Evolutionary conservation across 2,113 vertebrate species (phyloP).

Genomic region (Piaya cayana): DNA sequence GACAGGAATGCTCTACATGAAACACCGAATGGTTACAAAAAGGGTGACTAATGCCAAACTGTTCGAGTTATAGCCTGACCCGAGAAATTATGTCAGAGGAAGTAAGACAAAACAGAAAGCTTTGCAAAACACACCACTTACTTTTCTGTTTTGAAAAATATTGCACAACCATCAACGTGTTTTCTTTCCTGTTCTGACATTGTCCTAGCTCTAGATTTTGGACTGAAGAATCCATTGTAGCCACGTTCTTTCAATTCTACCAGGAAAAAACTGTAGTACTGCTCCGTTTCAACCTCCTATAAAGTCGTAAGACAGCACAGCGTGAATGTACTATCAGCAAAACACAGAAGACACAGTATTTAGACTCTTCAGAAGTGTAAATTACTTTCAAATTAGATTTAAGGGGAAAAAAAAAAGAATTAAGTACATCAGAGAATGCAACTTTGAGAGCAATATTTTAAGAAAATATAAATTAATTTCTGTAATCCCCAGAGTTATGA

Average conservation of each 20-base stretch:
- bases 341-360: background rate
- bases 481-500: constrained; percentile 42
- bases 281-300: constrained; percentile 96
- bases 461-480: constrained; percentile 46
- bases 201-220: constrained; percentile 96
- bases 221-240: constrained; percentile 97
- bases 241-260: constrained; percentile 95
- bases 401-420: background rate
- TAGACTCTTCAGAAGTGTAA: constrained; percentile 38
- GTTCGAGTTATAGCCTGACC: background rate
- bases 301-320: constrained; percentile 56
- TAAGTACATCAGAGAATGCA: constrained; percentile 32
- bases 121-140: constrained; percentile 70
- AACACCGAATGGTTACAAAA: background rate
- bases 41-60: background rate
- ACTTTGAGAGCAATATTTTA: constrained; percentile 20
- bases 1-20: background rate
- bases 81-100: background rate
- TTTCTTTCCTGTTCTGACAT: constrained; percentile 98
- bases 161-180: constrained; percentile 95
- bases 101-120: background rate
- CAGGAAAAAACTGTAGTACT: constrained; percentile 96
- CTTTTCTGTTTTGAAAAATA: constrained; percentile 97
- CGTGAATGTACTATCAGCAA: background rate
- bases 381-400: constrained; percentile 54